Conservation (phyloP, 1,140 invertebrate genomes). For the Brachionus paranguensis region DNA sequence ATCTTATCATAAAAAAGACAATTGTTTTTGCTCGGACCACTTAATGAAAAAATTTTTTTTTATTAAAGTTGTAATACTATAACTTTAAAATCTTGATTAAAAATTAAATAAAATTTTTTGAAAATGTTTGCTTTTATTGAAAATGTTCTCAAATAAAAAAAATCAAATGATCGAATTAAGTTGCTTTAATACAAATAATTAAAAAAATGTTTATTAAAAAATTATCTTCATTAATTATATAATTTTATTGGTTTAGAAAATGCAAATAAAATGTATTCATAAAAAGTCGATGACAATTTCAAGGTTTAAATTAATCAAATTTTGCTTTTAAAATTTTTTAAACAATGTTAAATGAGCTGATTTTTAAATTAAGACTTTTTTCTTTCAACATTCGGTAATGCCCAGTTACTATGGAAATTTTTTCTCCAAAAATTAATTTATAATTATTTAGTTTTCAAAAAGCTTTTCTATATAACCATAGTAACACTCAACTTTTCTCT, state of each 20-base stretch:
- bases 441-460: not conserved
- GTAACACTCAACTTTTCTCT: conserved; percentile 10
- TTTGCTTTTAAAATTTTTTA: not conserved
- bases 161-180: not conserved
- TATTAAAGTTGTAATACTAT: not conserved
- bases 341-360: not conserved
- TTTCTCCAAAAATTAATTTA: not conserved
- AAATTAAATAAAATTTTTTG: not conserved
- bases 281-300: not conserved
- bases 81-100: not conserved
- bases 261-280: not conserved
- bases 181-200: not conserved
- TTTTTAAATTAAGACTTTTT: not conserved
- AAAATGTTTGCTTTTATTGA: not conserved
- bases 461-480: not conserved
- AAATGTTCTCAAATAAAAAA: not conserved
- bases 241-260: not conserved
- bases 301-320: not conserved
- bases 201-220: not conserved
- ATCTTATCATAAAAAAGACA: not conserved
- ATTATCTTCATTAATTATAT: not conserved
- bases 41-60: not conserved
- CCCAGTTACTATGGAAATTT: not conserved
- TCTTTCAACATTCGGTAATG: not conserved
- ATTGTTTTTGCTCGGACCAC: not conserved